Evolutionary conservation across 2,113 vertebrate genomes (phyloP).

Genomic region (Prunella fulvescens): DNA sequence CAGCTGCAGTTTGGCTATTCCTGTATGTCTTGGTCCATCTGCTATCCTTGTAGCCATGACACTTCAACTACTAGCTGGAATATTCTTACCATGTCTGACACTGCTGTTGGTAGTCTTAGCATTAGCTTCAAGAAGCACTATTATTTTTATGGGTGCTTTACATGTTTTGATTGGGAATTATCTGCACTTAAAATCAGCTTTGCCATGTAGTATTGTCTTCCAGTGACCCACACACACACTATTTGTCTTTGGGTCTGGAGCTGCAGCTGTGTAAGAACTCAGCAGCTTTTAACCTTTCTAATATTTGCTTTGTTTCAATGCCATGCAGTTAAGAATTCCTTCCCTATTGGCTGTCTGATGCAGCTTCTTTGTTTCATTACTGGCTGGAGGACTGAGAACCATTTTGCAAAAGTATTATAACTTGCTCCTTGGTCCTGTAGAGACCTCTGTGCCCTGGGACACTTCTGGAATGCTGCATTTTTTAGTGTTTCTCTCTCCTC

Average conservation of each 20-base stretch:
- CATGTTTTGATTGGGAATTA: neutral
- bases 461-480: neutral
- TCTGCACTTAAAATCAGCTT: neutral
- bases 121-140: neutral
- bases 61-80: neutral
- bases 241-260: neutral
- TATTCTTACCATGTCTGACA: neutral
- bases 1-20: neutral
- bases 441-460: neutral
- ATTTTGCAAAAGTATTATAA: neutral
- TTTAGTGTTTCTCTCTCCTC: neutral
- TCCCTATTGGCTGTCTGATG: neutral
- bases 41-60: neutral
- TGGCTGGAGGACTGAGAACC: neutral
- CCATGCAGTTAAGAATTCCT: neutral
- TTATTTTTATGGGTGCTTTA: neutral
- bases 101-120: neutral
- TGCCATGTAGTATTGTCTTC: neutral
- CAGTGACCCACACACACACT: neutral
- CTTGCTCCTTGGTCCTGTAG: neutral
- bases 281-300: neutral
- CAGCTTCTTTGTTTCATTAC: neutral
- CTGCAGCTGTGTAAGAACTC: neutral
- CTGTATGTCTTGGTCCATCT: neutral
- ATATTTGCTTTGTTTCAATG: neutral